Evolutionary conservation across 2,888 invertebrate species (phyloP).

Genomic region (Catocala fraxini): DNA sequence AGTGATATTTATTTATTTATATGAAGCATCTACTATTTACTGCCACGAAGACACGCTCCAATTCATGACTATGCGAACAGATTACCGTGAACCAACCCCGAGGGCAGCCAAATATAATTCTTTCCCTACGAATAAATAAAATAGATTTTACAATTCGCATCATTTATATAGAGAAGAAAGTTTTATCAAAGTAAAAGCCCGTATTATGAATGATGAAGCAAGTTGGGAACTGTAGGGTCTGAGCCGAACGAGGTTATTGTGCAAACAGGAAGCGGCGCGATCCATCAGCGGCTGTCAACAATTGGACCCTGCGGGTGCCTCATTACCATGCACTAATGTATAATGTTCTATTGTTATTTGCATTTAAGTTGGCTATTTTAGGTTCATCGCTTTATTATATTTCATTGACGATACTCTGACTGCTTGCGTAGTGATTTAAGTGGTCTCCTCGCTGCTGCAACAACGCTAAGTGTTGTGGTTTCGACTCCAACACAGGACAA

Average conservation of each 20-base stretch:
- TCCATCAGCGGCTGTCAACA: constrained; percentile 61
- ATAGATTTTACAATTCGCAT: constrained; percentile 46
- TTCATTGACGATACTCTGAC: neutral
- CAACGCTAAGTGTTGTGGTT: no score
- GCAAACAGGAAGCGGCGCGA: constrained; percentile 58
- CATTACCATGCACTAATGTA: constrained; percentile 42
- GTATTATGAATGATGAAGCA: constrained; percentile 74
- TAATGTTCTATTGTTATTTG: constrained; percentile 18
- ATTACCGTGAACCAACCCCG: constrained; percentile 7
- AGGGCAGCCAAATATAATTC: constrained; percentile 12
- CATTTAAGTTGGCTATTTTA: constrained; percentile 17
- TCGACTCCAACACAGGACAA: no score
- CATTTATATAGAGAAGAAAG: constrained; percentile 45
- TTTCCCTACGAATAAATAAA: constrained; percentile 13
- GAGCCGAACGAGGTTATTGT: constrained; percentile 48
- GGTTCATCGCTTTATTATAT: neutral
- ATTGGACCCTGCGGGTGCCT: constrained; percentile 48
- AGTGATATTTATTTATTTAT: no score
- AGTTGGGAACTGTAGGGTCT: constrained; percentile 61
- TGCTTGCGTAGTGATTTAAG: no score
- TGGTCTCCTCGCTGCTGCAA: no score
- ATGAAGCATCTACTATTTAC: neutral
- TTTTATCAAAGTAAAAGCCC: constrained; percentile 61
- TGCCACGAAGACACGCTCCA: neutral
- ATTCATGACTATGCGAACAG: constrained; percentile 13